phyloP scores from a whole-genome alignment of 2,113 vertebrate genomes.

The Hystrix cristata region DNA sequence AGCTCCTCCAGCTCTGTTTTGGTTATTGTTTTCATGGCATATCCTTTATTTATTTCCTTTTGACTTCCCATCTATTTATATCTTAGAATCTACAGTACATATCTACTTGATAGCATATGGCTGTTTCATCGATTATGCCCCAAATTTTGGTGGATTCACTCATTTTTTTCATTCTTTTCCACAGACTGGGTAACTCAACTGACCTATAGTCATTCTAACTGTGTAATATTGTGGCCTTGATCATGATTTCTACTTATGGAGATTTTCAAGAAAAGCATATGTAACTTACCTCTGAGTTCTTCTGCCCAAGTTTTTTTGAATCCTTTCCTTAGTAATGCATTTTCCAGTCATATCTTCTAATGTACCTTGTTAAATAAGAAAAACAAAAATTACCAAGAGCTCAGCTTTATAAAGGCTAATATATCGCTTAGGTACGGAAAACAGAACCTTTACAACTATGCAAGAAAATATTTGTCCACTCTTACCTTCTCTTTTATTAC shows the following conservation, averaged over 20 bases:
- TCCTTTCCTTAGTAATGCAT: background rate
- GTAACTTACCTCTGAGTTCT: background rate
- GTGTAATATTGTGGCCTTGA: background rate
- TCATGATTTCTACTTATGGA: background rate
- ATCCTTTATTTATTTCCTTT: background rate
- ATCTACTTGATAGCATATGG: background rate
- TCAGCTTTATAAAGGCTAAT: background rate
- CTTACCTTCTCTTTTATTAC: background rate
- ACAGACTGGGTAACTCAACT: background rate
- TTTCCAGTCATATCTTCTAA: background rate
- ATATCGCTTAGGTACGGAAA: background rate
- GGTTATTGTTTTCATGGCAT: background rate
- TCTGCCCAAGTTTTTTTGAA: background rate
- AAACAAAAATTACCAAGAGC: background rate
- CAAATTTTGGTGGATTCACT: background rate
- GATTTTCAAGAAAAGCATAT: background rate
- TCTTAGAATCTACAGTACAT: background rate
- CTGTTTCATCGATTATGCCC: background rate
- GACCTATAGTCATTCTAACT: background rate
- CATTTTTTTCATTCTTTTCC: constrained; percentile 23
- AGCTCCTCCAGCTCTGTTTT: background rate
- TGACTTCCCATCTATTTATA: background rate
- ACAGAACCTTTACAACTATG: background rate
- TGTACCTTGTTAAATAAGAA: background rate
- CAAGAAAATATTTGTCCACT: background rate